phyloP scores from a whole-genome alignment of 2,113 vertebrate species.

The Eolophus roseicapilla region DNA sequence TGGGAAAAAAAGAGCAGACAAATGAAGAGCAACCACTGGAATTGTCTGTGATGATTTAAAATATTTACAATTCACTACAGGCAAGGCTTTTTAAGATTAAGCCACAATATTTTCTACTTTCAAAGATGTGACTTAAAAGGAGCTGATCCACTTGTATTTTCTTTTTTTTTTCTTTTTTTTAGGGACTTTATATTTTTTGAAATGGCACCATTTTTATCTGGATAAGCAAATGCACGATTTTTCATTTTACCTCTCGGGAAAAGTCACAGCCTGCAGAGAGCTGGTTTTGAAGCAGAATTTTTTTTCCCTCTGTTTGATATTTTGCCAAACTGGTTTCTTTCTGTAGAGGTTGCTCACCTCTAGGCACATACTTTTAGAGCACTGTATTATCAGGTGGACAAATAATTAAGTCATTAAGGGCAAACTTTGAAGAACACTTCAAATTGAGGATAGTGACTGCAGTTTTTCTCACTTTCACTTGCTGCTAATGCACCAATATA shows the following conservation, averaged over 20 bases:
- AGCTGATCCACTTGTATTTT: background rate
- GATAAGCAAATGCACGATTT: background rate
- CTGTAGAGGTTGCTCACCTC: background rate
- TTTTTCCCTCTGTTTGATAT: background rate
- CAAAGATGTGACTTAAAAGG: background rate
- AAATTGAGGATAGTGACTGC: background rate
- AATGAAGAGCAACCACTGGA: background rate
- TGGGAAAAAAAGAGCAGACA: background rate
- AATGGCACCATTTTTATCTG: background rate
- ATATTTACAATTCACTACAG: background rate
- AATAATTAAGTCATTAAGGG: background rate
- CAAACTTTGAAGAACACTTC: background rate
- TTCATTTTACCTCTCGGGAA: background rate
- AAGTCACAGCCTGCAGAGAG: background rate
- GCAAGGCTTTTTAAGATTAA: background rate
- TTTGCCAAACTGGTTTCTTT: background rate
- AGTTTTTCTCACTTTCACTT: constrained; percentile 21
- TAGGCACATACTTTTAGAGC: background rate
- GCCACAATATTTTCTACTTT: background rate
- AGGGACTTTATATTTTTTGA: background rate
- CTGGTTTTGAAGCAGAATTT: background rate
- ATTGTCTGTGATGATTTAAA: background rate
- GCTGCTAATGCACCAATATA: background rate
- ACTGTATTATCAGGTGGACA: background rate
- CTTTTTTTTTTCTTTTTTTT: background rate